Evolutionary conservation across 2,797 vertebrate genomes (phyloP).

Genomic region (Orestias chungarensis): DNA sequence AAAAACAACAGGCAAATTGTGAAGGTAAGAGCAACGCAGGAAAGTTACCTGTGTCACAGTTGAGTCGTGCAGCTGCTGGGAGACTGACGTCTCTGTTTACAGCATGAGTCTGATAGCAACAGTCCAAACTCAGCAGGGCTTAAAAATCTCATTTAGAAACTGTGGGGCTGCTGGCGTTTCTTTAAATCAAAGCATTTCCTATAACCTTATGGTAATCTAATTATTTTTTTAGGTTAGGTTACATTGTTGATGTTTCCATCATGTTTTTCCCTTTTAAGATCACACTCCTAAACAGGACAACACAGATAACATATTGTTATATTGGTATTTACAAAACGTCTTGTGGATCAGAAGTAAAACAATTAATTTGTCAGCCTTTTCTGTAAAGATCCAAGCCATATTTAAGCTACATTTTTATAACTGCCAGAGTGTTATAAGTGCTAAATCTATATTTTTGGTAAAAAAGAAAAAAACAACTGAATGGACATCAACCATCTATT

Average conservation of each 20-base stretch:
- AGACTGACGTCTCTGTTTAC: background rate
- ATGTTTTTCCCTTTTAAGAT: background rate
- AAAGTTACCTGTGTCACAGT: background rate
- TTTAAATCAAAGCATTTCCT: background rate
- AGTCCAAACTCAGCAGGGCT: too few relatives aligned
- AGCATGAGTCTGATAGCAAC: background rate
- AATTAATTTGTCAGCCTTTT: background rate
- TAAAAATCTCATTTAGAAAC: too few relatives aligned
- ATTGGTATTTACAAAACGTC: background rate
- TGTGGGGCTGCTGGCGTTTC: background rate
- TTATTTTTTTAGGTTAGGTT: background rate
- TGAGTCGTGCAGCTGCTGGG: background rate
- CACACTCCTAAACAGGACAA: background rate
- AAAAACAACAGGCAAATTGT: background rate
- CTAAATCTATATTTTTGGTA: too few relatives aligned
- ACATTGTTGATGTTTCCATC: background rate
- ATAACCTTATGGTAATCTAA: background rate
- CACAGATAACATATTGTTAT: background rate
- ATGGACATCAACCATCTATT: background rate
- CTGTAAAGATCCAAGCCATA: too few relatives aligned
- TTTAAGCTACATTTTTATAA: too few relatives aligned
- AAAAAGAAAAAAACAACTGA: too few relatives aligned
- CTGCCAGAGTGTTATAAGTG: too few relatives aligned
- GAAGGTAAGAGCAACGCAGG: constrained; percentile 24
- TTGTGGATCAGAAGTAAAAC: background rate